Percentiles rank a stretch among this genome's conserved stretches.
Evolutionary conservation across 2,113 vertebrate species (phyloP).

Genomic region (Osmerus mordax): DNA sequence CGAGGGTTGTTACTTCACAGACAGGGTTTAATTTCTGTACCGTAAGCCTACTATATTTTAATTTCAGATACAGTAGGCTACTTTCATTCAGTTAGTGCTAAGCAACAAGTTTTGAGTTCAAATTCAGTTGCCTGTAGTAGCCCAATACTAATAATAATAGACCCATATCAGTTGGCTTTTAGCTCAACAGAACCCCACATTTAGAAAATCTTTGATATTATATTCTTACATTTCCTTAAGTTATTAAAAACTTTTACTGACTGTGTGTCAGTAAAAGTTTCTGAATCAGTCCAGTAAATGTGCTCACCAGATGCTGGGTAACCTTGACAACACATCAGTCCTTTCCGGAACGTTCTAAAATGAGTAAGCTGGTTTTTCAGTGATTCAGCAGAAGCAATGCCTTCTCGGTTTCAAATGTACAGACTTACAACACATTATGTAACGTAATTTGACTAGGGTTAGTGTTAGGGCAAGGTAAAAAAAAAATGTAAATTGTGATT

Average conservation of each 20-base stretch:
- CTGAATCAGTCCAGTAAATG: conserved; percentile 36
- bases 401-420: conserved; percentile 5
- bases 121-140: too few relatives aligned
- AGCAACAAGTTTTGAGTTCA: too few relatives aligned
- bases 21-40: too few relatives aligned
- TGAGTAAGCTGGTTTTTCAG: conserved; percentile 21
- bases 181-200: conserved; percentile 17
- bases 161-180: not conserved
- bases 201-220: conserved; percentile 37
- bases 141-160: too few relatives aligned
- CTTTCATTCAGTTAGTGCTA: too few relatives aligned
- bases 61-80: too few relatives aligned
- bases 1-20: too few relatives aligned
- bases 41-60: too few relatives aligned
- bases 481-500: too few relatives aligned
- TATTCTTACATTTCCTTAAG: conserved; percentile 32
- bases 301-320: conserved; percentile 63
- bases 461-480: not conserved
- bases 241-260: conserved; percentile 49
- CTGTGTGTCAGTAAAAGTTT: conserved; percentile 42
- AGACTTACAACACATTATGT: not conserved
- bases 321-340: conserved; percentile 33
- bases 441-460: not conserved
- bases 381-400: conserved; percentile 18
- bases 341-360: conserved; percentile 32